Percentiles rank a stretch among this genome's conserved stretches.
Evolutionary conservation across 2,797 vertebrate genomes (phyloP).

Genomic region (Peromyscus eremicus): DNA sequence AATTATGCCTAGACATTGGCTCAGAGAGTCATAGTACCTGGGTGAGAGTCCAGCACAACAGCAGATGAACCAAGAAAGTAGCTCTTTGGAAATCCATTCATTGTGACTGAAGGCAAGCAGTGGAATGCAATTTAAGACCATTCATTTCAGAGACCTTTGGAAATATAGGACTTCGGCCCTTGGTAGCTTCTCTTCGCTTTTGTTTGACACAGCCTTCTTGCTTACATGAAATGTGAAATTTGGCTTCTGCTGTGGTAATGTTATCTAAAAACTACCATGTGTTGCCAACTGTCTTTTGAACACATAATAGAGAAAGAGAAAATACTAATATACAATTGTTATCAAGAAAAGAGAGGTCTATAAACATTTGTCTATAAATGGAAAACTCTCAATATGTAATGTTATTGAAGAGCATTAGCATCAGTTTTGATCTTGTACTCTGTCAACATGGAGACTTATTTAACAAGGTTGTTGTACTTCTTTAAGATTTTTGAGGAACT

Average conservation of each 20-base stretch:
- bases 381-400: not conserved
- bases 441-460: not conserved
- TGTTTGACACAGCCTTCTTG: not conserved
- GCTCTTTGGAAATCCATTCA: not conserved
- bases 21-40: not conserved
- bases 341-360: not conserved
- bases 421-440: constrained; percentile 9
- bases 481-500: constrained; percentile 24
- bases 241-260: not conserved
- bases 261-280: constrained; percentile 10
- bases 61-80: not conserved
- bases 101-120: not conserved
- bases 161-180: not conserved
- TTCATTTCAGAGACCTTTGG: not conserved
- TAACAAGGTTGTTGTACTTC: not conserved
- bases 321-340: constrained; percentile 19
- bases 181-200: not conserved
- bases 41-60: not conserved
- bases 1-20: not conserved
- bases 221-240: not conserved
- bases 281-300: not conserved
- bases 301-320: constrained; percentile 25
- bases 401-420: not conserved
- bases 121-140: not conserved
- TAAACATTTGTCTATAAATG: not conserved